Evolutionary conservation across 2,797 vertebrate species (phyloP).

Genomic region (Myripristis murdjan): DNA sequence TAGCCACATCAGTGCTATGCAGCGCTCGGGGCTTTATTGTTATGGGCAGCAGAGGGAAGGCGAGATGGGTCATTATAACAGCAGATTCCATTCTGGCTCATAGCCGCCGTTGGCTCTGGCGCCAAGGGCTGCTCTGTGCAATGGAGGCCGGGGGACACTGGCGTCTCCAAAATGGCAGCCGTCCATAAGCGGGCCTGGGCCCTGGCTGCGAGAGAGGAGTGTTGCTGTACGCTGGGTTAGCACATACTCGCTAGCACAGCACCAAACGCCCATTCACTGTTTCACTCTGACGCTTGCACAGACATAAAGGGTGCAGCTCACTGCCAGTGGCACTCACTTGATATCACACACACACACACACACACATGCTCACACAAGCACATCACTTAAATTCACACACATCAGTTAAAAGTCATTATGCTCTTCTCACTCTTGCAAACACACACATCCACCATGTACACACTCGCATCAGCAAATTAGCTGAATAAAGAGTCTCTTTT

Average conservation of each 20-base stretch:
- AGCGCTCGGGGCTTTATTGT: constrained; percentile 33
- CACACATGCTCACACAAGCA: constrained; percentile 42
- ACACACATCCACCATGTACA: constrained; percentile 62
- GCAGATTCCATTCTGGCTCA: constrained; percentile 49
- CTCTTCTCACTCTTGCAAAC: constrained; percentile 73
- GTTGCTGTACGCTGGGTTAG: neutral
- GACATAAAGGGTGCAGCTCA: constrained; percentile 52
- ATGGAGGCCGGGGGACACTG: constrained; percentile 7
- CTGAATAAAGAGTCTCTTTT: constrained; percentile 81
- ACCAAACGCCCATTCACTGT: constrained; percentile 26
- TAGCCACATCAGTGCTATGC: neutral
- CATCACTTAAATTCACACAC: constrained; percentile 66
- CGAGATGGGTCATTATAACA: constrained; percentile 38
- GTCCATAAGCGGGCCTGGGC: constrained; percentile 13
- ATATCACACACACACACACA: constrained; percentile 61
- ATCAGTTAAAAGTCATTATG: constrained; percentile 80
- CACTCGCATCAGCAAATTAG: constrained; percentile 77
- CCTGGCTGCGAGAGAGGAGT: neutral
- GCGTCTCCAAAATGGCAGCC: constrained; percentile 50
- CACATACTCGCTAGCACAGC: constrained; percentile 36
- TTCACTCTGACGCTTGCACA: constrained; percentile 38
- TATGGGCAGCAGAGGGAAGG: constrained; percentile 33
- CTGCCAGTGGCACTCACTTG: constrained; percentile 58
- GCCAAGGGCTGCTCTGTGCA: neutral
- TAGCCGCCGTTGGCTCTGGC: constrained; percentile 19